Evolutionary conservation across 2,797 vertebrate species (phyloP).

Genomic region (Clamator glandarius): DNA sequence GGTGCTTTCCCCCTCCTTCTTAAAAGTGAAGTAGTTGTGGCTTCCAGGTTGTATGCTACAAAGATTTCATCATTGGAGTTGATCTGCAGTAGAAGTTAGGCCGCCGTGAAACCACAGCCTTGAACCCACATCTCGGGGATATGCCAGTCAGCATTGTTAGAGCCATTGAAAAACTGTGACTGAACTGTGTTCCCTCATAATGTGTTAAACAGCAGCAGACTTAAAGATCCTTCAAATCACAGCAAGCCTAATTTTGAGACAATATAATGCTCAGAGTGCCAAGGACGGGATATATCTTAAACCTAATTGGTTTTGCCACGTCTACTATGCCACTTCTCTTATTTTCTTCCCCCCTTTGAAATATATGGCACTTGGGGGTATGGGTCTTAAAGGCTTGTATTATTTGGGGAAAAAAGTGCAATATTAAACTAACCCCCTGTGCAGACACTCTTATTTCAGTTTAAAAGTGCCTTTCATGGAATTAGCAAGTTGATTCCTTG

Average conservation of each 20-base stretch:
- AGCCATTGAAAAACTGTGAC: neutral
- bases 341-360: neutral
- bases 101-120: neutral
- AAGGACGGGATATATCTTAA: neutral
- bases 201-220: neutral
- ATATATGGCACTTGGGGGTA: neutral
- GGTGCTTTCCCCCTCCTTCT: neutral
- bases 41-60: neutral
- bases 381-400: constrained; percentile 4
- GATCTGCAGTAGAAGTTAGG: neutral
- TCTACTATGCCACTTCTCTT: neutral
- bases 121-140: neutral
- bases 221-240: constrained; percentile 25
- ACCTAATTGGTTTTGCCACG: neutral
- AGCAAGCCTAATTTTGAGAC: neutral
- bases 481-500: constrained; percentile 55
- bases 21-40: neutral
- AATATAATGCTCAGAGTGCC: neutral
- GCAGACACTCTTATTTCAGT: constrained; percentile 20
- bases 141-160: neutral
- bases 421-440: constrained; percentile 33
- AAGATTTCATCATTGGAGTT: neutral
- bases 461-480: constrained; percentile 50
- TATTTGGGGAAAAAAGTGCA: neutral
- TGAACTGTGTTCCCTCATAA: neutral